Percentiles rank a stretch among this genome's conserved stretches.
phyloP scores from a whole-genome alignment of 2,797 vertebrate species.

The Morus bassanus region DNA sequence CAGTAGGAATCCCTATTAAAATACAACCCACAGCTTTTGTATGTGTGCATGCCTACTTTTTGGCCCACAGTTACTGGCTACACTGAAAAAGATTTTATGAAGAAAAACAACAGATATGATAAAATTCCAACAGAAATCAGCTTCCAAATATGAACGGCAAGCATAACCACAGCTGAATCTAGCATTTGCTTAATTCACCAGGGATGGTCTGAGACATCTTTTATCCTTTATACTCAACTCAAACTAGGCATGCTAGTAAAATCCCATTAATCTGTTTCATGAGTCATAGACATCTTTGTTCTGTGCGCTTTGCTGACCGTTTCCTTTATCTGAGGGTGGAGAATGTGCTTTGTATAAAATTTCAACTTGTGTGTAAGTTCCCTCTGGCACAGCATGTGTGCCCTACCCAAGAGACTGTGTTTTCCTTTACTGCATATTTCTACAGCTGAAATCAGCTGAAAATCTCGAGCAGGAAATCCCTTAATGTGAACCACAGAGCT shows the following conservation, averaged over 20 bases:
- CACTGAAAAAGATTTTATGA: slow-evolving; percentile 12
- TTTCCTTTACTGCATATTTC: neutral
- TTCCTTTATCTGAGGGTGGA: slow-evolving; percentile 41
- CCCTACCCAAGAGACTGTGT: neutral
- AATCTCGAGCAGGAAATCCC: neutral
- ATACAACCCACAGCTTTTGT: slow-evolving; percentile 41
- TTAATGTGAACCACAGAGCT: neutral
- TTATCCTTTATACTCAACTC: slow-evolving; percentile 15
- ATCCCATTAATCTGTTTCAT: slow-evolving; percentile 28
- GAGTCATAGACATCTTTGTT: slow-evolving; percentile 56
- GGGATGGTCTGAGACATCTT: slow-evolving; percentile 12
- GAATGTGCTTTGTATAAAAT: slow-evolving; percentile 34
- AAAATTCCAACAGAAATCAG: slow-evolving; percentile 33
- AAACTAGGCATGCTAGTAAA: slow-evolving; percentile 17
- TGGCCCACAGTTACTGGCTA: neutral
- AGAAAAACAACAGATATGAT: slow-evolving; percentile 41
- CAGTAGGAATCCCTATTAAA: slow-evolving; percentile 63
- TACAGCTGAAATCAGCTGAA: neutral
- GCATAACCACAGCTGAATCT: neutral
- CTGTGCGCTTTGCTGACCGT: neutral
- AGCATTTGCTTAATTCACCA: slow-evolving; percentile 16
- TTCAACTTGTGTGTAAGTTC: neutral
- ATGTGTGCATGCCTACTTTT: slow-evolving; percentile 23
- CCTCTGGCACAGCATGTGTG: neutral
- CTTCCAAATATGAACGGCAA: neutral